Evolutionary conservation across 2,113 vertebrate species (phyloP).

Genomic region (Sturnira hondurensis): DNA sequence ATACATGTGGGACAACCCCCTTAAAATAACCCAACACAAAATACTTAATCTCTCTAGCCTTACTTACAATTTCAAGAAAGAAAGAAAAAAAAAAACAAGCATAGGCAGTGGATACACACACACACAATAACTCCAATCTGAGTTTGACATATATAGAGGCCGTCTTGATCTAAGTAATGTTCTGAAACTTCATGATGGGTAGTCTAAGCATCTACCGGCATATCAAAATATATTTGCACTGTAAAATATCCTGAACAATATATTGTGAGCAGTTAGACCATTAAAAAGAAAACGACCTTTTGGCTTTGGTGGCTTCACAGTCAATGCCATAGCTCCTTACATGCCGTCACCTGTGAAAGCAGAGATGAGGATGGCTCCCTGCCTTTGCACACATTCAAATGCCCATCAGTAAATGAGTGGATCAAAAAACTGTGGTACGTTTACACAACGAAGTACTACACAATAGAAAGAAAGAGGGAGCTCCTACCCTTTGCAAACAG

Average conservation of each 20-base stretch:
- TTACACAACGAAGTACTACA: too few species aligned
- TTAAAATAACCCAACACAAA: background rate
- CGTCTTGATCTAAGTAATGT: background rate
- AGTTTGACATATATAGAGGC: background rate
- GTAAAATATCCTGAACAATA: background rate
- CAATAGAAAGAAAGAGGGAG: too few species aligned
- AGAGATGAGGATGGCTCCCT: background rate
- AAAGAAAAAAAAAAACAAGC: background rate
- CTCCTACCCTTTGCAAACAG: too few species aligned
- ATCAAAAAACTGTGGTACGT: too few species aligned
- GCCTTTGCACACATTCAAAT: background rate
- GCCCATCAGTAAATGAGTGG: too few species aligned
- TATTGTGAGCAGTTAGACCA: background rate
- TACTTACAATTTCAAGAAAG: background rate
- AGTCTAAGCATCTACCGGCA: background rate
- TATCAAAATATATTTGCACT: background rate
- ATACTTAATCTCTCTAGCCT: background rate
- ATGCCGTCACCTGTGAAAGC: background rate
- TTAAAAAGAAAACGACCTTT: background rate
- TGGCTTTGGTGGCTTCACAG: background rate
- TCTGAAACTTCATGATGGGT: background rate
- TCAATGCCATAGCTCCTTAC: background rate
- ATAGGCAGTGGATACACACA: rapidly evolving
- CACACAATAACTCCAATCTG: background rate
- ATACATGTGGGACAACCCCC: background rate